Evolutionary conservation across 2,888 invertebrate species (phyloP), one percentile per base, ranked within the genome.

Genomic region (Nesidiocoris tenuis): DNA sequence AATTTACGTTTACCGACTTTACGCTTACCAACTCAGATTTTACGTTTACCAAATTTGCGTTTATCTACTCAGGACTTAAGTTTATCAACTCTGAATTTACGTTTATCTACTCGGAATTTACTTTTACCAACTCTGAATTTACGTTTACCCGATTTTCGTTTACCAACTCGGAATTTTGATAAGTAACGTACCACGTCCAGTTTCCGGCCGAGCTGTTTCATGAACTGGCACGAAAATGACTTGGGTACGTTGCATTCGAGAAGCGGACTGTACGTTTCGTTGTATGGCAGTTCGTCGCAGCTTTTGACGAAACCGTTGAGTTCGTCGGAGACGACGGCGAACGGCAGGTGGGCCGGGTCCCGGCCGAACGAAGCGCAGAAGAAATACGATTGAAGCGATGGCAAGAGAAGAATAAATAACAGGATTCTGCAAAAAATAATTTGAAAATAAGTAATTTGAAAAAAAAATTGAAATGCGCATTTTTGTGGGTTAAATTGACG

Each of bases 341-440:
- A 83, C 66, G 87, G 88, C 0, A 96, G 85, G 18, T 91, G 90
- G 7, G 86, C 85, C 0, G 95, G 94, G 82, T 94, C 92, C 82
- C 92, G 92, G 16, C 95, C 95, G 80, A 95, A 92, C 23, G 95
- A 91, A 61, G 92, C 84, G 82, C 95, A 95, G 86, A 96, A 96
- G 61, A 96, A 84, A 25, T 94, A 85, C 82, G 93, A 93, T 86
- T 96, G 95, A 1, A 91, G 87, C 1, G 94, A 89, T 0, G 96
- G 96, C 70, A 96, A 86, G 12, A 92, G 90, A 79, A 95, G 89
- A 80, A 96, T 90, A 84, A 96, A 96, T 64, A 91, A 84, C 87
- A 96, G 89, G 56, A 95, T 88, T 0, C 92, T 92, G 83, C 22
- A 83, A 82, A 17, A 61, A 18, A 39, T 2, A 21, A 65, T 18